phyloP scores from a whole-genome alignment of 2,888 invertebrate species.

The Drosophila paranaensis region DNA sequence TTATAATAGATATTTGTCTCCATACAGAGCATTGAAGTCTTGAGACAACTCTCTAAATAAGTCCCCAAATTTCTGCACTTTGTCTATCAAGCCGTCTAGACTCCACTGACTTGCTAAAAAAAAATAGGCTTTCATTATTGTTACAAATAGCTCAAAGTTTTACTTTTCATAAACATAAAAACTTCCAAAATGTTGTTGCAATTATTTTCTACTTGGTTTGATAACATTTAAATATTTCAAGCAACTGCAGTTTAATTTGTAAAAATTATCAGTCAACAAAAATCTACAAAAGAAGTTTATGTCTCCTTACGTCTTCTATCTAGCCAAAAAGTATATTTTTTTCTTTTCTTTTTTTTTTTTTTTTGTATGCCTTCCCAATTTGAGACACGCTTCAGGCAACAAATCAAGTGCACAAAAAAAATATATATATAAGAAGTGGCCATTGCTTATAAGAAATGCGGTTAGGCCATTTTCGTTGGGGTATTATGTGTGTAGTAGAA shows the following conservation, averaged over 20 bases:
- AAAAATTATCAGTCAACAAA: background rate
- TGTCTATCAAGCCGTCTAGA: background rate
- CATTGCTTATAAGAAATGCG: slow-evolving; percentile 47
- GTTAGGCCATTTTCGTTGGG: slow-evolving; percentile 43
- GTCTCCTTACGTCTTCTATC: background rate
- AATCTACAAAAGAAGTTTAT: slow-evolving; percentile 2
- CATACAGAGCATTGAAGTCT: no score
- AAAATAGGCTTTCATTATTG: background rate
- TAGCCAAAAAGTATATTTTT: background rate
- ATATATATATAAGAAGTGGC: background rate
- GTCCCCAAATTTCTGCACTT: background rate
- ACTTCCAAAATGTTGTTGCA: no score
- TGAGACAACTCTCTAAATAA: background rate
- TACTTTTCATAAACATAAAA: no score
- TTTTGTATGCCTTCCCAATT: slow-evolving; percentile 6
- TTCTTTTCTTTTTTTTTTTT: background rate
- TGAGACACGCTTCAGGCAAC: slow-evolving; percentile 23
- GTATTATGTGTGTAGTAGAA: slow-evolving; percentile 33
- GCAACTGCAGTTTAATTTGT: background rate
- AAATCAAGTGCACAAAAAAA: slow-evolving; percentile 45
- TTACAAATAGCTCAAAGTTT: no score
- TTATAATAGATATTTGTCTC: no score
- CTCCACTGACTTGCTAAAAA: background rate
- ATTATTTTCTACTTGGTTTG: background rate
- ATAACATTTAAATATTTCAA: background rate